These are phyloP conservation scores for Apeltes quadracus DNA, from an alignment of 2,113 vertebrate species.

Conservation along the genomic window DNA sequence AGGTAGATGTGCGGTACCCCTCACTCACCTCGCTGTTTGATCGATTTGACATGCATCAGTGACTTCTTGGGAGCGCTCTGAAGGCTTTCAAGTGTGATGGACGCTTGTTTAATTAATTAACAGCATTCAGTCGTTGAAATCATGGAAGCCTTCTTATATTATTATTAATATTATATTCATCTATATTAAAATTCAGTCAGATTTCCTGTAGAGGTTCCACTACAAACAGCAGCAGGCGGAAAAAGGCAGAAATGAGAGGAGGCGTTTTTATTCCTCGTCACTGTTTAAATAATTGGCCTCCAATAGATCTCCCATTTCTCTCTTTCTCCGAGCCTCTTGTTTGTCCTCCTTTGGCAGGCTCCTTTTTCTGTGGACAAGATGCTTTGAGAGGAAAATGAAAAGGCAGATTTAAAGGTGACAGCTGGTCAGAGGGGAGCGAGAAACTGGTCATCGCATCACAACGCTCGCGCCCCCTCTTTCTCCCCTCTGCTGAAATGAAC, in stretches of 20 bases:
- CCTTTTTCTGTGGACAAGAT: conserved; percentile 95
- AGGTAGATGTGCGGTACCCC: conserved; percentile 40
- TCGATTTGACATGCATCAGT: conserved; percentile 21
- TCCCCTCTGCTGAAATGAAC: conserved; percentile 82
- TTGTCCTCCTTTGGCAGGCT: conserved; percentile 95
- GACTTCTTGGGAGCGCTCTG: background rate
- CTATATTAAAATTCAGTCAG: background rate
- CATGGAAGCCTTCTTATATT: background rate
- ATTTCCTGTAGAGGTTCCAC: background rate
- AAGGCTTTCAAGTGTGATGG: conserved; percentile 20
- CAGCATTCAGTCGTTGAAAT: background rate
- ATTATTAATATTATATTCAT: background rate
- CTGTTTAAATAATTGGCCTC: conserved; percentile 90
- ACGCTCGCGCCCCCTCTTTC: conserved; percentile 63
- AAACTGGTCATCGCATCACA: conserved; percentile 71
- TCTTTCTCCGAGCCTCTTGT: conserved; percentile 80
- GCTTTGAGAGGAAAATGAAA: conserved; percentile 99
- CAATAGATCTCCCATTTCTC: conserved; percentile 89
- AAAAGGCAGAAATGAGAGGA: conserved; percentile 82
- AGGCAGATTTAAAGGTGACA: conserved; percentile 99
- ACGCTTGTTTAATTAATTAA: conserved; percentile 2
- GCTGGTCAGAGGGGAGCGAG: conserved; percentile 76
- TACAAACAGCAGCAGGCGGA: conserved; percentile 1
- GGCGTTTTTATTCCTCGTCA: conserved; percentile 83
- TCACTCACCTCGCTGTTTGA: conserved; percentile 39